Evolutionary conservation across 1,140 invertebrate species (phyloP), one percentile per base, ranked within the genome.

Genomic region (Drosophila sproati): DNA sequence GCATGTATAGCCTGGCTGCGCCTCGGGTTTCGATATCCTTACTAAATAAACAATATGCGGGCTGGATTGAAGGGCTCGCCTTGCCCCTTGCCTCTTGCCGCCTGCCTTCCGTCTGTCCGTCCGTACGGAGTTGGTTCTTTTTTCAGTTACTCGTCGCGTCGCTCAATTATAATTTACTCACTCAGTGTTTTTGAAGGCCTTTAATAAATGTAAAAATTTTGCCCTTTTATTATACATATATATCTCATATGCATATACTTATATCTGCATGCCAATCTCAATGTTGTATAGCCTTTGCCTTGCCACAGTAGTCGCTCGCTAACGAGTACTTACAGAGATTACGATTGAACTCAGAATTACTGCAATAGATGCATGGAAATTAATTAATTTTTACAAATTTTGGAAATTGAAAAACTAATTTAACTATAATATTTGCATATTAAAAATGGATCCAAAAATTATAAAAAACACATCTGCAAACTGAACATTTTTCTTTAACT

Each of bases 1-100:
- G 45, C 50, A 55, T 73, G 34, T 73, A 32, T 39, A 41, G 20
- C 41, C 55, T 60, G 71, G 35, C 55, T 70, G 72, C 45, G 67
- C 55, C 73, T 71, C 32, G 45, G 54, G 57, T 54, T 63, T 72
- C 73, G 61, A 76, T 76, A 76, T 76, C 73, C 73, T 76, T 72
- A 70, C 73, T 72, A 72, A 76, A 73, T 76, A 76, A 76, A 76
- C 73, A 76, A 76, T 76, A 66, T 76, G 69, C 73, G 73, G 73
- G 73, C 68, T 57, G 35, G 29, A 50, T 71, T 72, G 50, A 50
- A 57, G 52, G 59, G 72, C 29, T 56, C 41, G 43, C 41, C 12
- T 56, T 43, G 12, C 47, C 37, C 12, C 39, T 47, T 20, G 20
- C 20, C 20, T 20, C 20, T 61, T 54, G 48, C 32, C 31, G 62